A percentile compares a stretch with the other conserved stretches of the same genome.
Conservation (phyloP, 1,140 invertebrate species). For the Bombyx mandarina region DNA sequence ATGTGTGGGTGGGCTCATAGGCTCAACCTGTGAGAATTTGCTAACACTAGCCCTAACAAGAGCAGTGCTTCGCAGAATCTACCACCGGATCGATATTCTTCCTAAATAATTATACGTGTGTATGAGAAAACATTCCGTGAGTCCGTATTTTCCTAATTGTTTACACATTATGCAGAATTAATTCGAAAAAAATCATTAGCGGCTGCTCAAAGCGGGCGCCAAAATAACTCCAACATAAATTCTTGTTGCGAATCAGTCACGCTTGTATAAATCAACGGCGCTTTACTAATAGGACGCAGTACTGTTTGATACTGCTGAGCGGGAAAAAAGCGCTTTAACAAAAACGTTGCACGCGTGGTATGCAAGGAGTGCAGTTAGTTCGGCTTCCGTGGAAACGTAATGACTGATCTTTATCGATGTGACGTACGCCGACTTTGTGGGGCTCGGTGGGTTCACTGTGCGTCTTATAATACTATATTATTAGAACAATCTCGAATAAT, state of each 20-base stretch:
- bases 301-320: not conserved
- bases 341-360: slow-evolving; percentile 56
- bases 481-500: too few species aligned
- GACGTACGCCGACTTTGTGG: too few species aligned
- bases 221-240: slow-evolving; percentile 25
- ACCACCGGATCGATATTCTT: too few species aligned
- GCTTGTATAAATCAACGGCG: slow-evolving; percentile 48
- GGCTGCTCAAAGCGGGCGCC: slow-evolving; percentile 36
- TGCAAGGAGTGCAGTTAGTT: slow-evolving; percentile 42
- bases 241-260: slow-evolving; percentile 11
- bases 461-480: too few species aligned
- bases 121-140: too few species aligned
- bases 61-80: too few species aligned
- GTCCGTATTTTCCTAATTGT: not conserved
- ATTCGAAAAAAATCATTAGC: slow-evolving; percentile 15
- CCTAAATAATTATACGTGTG: too few species aligned
- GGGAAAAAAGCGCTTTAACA: slow-evolving; percentile 21
- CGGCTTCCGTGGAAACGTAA: slow-evolving; percentile 55
- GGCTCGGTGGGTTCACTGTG: too few species aligned
- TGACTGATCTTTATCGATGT: slow-evolving; percentile 51
- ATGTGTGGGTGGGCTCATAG: too few species aligned
- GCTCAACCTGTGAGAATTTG: too few species aligned
- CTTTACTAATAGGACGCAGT: slow-evolving; percentile 28
- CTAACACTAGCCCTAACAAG: too few species aligned
- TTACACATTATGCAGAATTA: not conserved